phyloP scores from a whole-genome alignment of 2,797 vertebrate genomes.

The Molossus molossus region DNA sequence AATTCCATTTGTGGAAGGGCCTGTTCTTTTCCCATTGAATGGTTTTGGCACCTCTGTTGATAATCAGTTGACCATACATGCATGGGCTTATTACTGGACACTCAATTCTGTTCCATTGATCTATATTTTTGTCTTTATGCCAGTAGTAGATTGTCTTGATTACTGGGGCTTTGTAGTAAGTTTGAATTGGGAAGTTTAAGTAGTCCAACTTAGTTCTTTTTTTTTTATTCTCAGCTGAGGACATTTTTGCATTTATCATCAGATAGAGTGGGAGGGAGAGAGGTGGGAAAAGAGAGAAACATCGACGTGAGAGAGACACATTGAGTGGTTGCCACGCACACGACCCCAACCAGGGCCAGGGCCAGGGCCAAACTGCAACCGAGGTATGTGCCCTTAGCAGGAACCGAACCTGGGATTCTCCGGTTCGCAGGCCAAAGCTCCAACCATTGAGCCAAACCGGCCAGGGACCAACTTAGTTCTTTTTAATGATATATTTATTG shows the following conservation, averaged over 20 bases:
- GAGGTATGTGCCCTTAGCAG: too few species aligned
- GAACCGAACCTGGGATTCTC: too few species aligned
- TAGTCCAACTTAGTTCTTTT: not conserved
- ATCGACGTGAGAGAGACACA: too few species aligned
- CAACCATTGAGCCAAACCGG: too few species aligned
- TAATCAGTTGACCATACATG: not conserved
- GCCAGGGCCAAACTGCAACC: too few species aligned
- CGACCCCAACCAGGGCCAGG: too few species aligned
- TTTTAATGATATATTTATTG: not conserved
- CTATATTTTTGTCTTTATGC: not conserved
- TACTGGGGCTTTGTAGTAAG: slow-evolving; percentile 3
- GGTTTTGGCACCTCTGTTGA: not conserved
- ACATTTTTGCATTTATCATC: too few species aligned
- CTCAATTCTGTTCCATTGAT: not conserved
- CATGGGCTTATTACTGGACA: slow-evolving; percentile 1
- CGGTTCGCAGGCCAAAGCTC: too few species aligned
- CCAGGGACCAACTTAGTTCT: not conserved
- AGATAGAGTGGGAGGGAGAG: too few species aligned
- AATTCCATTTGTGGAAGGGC: slow-evolving; percentile 1
- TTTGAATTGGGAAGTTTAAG: slow-evolving; percentile 8
- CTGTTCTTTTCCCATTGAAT: not conserved
- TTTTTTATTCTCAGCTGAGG: too few species aligned
- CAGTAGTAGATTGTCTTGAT: not conserved
- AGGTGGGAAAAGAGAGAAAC: too few species aligned
- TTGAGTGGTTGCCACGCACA: too few species aligned